Base-by-base conservation (phyloP, 2,113 vertebrate genomes). In the Halcyon malimbica region DNA sequence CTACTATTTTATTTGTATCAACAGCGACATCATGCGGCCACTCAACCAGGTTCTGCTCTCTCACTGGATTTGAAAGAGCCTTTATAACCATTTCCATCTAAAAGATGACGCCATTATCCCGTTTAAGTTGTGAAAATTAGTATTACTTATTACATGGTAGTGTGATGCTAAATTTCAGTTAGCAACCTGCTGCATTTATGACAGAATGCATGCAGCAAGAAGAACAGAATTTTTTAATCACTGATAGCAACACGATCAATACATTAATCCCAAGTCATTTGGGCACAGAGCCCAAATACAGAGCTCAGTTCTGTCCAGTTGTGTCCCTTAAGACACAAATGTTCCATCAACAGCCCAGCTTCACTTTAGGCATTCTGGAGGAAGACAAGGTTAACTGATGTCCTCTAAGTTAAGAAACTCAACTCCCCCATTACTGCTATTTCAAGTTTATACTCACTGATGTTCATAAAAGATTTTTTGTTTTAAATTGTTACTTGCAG, bases 21-120 rank as follows among this genome's bases (percentile, higher is more conserved):
- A 88, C 21, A 86, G 78, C 21, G 90, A 93, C 97, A 96, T 50
- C 94, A 93, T 50, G 87, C 5, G 91, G 94, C 16, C 90, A 70
- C 53, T 35, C 54, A 70, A 13, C 6, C 48, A 57, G 8, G 14
- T 69, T 65, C 48, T 35, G 13, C 5, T 35, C 56, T 28, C 63
- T 18, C 50, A 44, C 8, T 28, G 5, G 24, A 35, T 68, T 79
- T 51, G 16, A 56, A 70, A 37, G 6, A 62, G 25, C 4, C 10
- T 37, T 67, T 62, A 37, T 4, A 83, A 75, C 24, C 0, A 0
- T 11, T 50, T 68, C 53, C 11, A 60, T 26, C 29, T 51, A 85
- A 71, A 79, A 71, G 5, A 57, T 25, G 82, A 64, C 4, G n/a
- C 10, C 19, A 35, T 31, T 57, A 59, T 50, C 7, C 15, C 56